Evolutionary conservation across 1,140 invertebrate genomes (phyloP).

Genomic region (Papilio glaucus): DNA sequence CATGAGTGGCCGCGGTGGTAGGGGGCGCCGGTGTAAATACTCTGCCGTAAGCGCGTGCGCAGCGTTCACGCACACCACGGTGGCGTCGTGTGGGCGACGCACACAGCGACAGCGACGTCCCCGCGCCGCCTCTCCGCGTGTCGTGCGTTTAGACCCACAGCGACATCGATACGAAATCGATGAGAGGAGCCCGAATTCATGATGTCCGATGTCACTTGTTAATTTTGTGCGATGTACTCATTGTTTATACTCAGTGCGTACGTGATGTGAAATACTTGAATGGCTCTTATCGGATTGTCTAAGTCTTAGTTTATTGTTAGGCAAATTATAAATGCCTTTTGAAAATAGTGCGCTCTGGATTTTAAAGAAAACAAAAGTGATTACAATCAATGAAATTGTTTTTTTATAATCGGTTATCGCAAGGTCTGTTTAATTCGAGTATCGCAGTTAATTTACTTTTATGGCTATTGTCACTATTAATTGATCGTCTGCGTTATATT

Average conservation of each 20-base stretch:
- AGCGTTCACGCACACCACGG: slow-evolving; percentile 63
- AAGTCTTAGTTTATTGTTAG: neutral
- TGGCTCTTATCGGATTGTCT: neutral
- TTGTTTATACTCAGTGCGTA: slow-evolving; percentile 10
- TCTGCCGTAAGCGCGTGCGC: slow-evolving; percentile 69
- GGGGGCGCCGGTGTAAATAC: slow-evolving; percentile 79
- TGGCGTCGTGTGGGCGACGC: slow-evolving; percentile 44
- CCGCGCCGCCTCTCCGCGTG: slow-evolving; percentile 38
- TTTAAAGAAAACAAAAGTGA: neutral
- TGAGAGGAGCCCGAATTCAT: slow-evolving; percentile 47
- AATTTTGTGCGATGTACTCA: slow-evolving; percentile 11
- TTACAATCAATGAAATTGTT: neutral
- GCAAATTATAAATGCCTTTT: neutral
- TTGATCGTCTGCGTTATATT: neutral
- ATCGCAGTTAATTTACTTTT: neutral
- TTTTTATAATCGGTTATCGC: neutral
- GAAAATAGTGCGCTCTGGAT: neutral
- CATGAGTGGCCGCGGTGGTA: slow-evolving; percentile 79
- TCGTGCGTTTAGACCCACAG: slow-evolving; percentile 42
- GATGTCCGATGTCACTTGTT: neutral
- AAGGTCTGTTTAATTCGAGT: neutral
- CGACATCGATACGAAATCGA: slow-evolving; percentile 43
- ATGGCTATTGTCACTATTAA: neutral
- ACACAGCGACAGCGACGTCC: slow-evolving; percentile 47
- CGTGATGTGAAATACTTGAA: slow-evolving; percentile 3